A percentile compares a stretch with the other conserved stretches of the same genome.
Conservation (phyloP, 35 echinoderm and acorn worm species). For the Ptychodera flava region DNA sequence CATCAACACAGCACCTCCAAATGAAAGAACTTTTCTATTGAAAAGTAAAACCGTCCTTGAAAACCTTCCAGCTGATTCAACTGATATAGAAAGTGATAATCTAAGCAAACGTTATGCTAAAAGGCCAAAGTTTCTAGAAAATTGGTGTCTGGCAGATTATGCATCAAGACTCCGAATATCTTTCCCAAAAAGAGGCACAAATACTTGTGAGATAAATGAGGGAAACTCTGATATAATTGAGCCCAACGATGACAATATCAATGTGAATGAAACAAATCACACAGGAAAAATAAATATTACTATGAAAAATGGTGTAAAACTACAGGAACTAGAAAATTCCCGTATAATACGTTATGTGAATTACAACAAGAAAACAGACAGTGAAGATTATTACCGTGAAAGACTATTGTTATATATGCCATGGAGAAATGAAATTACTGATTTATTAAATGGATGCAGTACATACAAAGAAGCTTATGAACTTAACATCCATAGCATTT, state of each 20-base stretch:
- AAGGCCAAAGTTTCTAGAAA: conserved; percentile 34
- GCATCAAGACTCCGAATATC: conserved; percentile 28
- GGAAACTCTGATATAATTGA: not conserved
- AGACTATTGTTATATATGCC: conserved; percentile 35
- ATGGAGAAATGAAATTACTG: conserved; percentile 25
- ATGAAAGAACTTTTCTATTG: conserved; percentile 29
- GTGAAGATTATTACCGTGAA: conserved; percentile 37
- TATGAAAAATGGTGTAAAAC: not conserved
- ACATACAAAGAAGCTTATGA: no score
- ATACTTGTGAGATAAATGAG: conserved; percentile 13
- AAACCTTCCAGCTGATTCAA: conserved; percentile 46
- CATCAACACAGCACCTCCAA: conserved; percentile 44
- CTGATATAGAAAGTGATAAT: conserved; percentile 19
- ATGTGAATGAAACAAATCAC: not conserved
- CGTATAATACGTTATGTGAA: conserved; percentile 29
- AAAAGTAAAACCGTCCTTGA: conserved; percentile 22
- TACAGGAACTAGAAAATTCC: not conserved
- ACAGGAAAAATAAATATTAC: conserved; percentile 17
- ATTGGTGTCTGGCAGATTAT: conserved; percentile 54
- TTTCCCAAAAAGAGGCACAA: not conserved
- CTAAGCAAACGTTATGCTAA: conserved; percentile 22
- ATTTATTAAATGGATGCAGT: no score
- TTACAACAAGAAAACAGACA: conserved; percentile 6
- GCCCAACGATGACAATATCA: no score
- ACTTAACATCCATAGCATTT: no score